Conservation (phyloP, 2,113 vertebrate genomes). For the Phylloscopus whistleri region DNA sequence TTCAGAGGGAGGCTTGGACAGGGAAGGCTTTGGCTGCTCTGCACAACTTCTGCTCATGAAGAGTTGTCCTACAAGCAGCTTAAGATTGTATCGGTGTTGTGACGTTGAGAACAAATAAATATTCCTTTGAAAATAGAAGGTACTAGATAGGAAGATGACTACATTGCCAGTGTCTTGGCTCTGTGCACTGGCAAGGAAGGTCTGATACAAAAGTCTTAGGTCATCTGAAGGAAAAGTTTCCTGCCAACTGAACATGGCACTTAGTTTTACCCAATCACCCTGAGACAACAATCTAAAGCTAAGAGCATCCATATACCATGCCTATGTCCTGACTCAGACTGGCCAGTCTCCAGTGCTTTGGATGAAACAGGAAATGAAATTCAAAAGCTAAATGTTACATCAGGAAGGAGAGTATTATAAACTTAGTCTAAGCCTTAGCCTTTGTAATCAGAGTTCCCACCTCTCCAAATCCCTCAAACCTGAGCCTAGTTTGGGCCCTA, state of each 20-base stretch:
- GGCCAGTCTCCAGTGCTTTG: not conserved
- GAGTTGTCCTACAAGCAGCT: not conserved
- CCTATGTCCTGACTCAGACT: not conserved
- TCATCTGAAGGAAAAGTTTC: not conserved
- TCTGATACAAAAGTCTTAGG: not conserved
- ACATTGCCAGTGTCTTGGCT: not conserved
- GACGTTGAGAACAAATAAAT: not conserved
- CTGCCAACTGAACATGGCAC: accelerated
- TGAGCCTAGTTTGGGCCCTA: not conserved
- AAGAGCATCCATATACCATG: not conserved
- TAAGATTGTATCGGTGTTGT: not conserved
- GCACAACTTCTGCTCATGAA: not conserved
- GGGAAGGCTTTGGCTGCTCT: not conserved
- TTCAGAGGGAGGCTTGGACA: not conserved
- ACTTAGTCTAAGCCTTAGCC: not conserved
- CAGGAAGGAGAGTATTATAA: not conserved
- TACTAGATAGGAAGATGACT: not conserved
- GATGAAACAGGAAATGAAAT: not conserved
- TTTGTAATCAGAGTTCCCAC: not conserved
- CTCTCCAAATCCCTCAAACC: not conserved
- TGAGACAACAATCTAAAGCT: not conserved
- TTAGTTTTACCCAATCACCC: not conserved
- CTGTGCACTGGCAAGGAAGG: not conserved
- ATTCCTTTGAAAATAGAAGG: not conserved
- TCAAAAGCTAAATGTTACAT: not conserved